Base-by-base conservation (phyloP, 2,797 vertebrate genomes). In the Adrianichthys oophorus region DNA sequence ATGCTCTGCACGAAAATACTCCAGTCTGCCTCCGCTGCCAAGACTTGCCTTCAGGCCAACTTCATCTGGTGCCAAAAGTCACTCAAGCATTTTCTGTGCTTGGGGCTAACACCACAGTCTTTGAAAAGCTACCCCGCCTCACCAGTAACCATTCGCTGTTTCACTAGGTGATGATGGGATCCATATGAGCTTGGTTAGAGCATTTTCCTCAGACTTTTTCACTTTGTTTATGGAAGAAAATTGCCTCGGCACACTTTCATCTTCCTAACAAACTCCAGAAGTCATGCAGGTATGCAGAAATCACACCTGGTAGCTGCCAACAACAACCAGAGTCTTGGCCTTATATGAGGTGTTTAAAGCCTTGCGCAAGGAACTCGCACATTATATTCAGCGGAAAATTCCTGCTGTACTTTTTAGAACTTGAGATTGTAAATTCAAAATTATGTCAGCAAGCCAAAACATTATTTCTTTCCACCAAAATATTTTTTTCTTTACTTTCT, bases 1-100 rank as follows among this genome's bases (percentile, higher is more conserved):
- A 78, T 72, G 70, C 66, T 75, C 73, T 52, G 70, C 72, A 72
- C 68, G 60, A 82, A 77, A 78, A 79, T 47, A 70, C 73, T 78
- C 72, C 65, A 37, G 68, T 70, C 73, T 74, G 59, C 45, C 53
- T 74, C 55, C 1, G 59, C 70, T 85, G 82, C 84, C 77, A 84
- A 74, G 52, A 64, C 60, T 68, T 58, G 67, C 69, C 62, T 74
- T 56, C 49, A 68, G 71, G 71, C 72, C 56, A 82, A 79, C 64
- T 21, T 56, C 3, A 47, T n/a, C 64, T 26, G 53, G 45, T 74
- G 81, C 83, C 81, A 84, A 65, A 78, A 82, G 76, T 82, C 77
- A 79, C 72, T 84, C 61, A 65, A 76, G 87, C 80, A 66, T 77
- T 59, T 68, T 71, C 57, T 48, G 47, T 52, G 63, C 65, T 61